Evolutionary conservation across 2,888 invertebrate genomes (phyloP).

Genomic region (Drosophila fungiperda): DNA sequence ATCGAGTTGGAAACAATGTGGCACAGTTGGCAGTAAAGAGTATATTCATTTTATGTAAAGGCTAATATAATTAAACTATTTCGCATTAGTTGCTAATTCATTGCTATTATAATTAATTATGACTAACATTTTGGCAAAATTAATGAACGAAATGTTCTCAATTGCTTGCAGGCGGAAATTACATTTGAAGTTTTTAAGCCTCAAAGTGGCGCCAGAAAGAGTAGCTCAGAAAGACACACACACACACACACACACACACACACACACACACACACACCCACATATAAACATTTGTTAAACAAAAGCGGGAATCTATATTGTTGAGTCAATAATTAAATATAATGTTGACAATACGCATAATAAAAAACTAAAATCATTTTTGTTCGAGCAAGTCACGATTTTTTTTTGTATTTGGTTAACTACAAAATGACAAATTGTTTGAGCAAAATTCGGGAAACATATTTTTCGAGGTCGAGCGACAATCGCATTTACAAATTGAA

Average conservation of each 20-base stretch:
- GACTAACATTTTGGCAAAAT: not conserved
- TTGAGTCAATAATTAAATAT: constrained; percentile 39
- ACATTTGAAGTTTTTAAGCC: not conserved
- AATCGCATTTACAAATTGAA: constrained; percentile 62
- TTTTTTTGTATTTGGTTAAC: constrained; percentile 16
- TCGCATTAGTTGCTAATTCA: not conserved
- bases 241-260: too few species aligned
- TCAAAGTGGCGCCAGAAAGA: constrained; percentile 10
- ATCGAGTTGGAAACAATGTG: constrained; percentile 21
- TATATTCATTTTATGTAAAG: not conserved
- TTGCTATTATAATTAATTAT: not conserved
- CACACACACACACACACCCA: not conserved
- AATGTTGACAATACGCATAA: constrained; percentile 58
- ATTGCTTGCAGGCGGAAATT: not conserved
- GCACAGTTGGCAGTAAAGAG: constrained; percentile 1
- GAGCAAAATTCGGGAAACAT: constrained; percentile 20
- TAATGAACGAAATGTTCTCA: not conserved
- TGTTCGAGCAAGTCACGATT: constrained; percentile 65
- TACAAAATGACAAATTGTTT: constrained; percentile 62
- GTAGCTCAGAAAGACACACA: not conserved
- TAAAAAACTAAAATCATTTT: constrained; percentile 30
- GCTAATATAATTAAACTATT: not conserved
- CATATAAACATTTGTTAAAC: not conserved
- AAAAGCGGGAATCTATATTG: constrained; percentile 2
- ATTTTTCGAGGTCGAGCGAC: constrained; percentile 32